Percentiles rank a stretch among this genome's conserved stretches.
Conservation (phyloP, 2,888 invertebrate genomes). For the Chrysodeixis includens region DNA sequence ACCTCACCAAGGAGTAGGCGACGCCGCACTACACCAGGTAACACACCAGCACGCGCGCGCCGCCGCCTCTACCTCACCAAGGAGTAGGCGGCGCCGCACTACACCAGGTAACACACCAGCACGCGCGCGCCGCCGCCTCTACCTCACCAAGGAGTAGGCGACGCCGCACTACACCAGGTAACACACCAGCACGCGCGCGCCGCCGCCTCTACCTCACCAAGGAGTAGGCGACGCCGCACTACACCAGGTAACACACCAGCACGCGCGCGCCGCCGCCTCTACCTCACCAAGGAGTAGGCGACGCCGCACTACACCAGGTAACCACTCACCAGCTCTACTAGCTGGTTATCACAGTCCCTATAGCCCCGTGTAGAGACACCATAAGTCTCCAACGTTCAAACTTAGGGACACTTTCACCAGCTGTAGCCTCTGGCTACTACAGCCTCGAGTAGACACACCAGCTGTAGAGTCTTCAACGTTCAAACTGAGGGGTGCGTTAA, state of each 20-base stretch:
- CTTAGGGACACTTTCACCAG: too few relatives aligned
- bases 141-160: slow-evolving; percentile 79
- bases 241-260: slow-evolving; percentile 57
- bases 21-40: neutral
- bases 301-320: neutral
- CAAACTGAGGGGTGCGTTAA: too few relatives aligned
- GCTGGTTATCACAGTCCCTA: too few relatives aligned
- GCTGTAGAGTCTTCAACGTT: too few relatives aligned
- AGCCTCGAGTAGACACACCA: too few relatives aligned
- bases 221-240: slow-evolving; percentile 49
- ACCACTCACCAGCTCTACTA: too few relatives aligned
- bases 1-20: slow-evolving; percentile 79
- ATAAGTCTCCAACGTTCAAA: too few relatives aligned
- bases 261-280: slow-evolving; percentile 74
- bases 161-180: neutral
- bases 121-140: slow-evolving; percentile 77
- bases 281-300: slow-evolving; percentile 79
- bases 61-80: slow-evolving; percentile 82
- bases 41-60: too few relatives aligned
- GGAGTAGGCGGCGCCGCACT: slow-evolving; percentile 70
- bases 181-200: too few relatives aligned
- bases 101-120: slow-evolving; percentile 69
- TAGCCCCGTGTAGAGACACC: too few relatives aligned
- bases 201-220: slow-evolving; percentile 60
- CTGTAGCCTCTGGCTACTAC: too few relatives aligned